These are phyloP conservation scores for Alethe castanea DNA, from an alignment of 2,113 vertebrate species.

Conservation along the genomic window DNA sequence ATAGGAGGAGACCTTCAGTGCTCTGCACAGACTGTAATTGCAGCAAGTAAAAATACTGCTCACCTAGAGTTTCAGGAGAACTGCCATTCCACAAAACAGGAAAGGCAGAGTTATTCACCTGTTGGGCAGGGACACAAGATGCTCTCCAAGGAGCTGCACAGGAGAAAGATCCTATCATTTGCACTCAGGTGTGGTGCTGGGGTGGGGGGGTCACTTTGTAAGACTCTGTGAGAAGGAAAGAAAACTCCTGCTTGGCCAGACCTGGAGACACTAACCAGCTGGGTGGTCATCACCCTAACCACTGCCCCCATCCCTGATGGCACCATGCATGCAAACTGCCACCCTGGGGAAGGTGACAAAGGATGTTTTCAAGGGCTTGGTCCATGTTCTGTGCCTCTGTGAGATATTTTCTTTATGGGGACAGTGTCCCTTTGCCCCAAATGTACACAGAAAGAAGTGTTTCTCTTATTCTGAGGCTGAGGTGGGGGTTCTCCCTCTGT, in stretches of 20 bases:
- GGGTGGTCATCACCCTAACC: not conserved
- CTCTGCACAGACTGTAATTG: not conserved
- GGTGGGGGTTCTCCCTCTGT: not conserved
- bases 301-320: not conserved
- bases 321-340: not conserved
- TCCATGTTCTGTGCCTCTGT: not conserved
- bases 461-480: not conserved
- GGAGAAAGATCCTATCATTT: not conserved
- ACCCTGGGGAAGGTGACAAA: not conserved
- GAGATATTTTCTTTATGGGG: not conserved
- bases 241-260: not conserved
- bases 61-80: not conserved
- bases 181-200: not conserved
- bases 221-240: not conserved
- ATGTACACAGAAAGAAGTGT: accelerated
- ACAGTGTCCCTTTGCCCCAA: not conserved
- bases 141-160: not conserved
- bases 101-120: not conserved
- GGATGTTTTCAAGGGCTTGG: not conserved
- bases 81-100: not conserved
- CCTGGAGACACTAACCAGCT: not conserved
- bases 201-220: not conserved
- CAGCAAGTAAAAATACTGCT: not conserved
- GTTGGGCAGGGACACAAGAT: not conserved
- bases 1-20: not conserved